Conservation (phyloP, 2,797 vertebrate species). For the Scolopax rusticola region DNA sequence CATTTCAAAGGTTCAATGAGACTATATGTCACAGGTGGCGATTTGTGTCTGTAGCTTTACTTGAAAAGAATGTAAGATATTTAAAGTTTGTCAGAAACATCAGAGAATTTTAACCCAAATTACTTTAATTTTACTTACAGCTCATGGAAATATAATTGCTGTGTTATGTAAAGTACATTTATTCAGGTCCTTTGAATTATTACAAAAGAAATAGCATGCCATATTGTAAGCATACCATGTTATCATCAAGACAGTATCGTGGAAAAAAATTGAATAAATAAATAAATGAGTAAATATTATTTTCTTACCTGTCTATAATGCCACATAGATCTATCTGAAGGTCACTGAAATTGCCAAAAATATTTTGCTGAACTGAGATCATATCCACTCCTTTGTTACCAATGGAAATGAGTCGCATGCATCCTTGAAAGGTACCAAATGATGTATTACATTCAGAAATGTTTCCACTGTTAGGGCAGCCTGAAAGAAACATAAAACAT, state of each 20-base stretch:
- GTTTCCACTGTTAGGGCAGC: constrained; percentile 82
- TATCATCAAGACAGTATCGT: not conserved
- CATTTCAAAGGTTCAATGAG: not conserved
- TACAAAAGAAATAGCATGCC: not conserved
- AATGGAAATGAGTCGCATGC: constrained; percentile 87
- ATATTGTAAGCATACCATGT: not conserved
- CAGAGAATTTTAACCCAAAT: not conserved
- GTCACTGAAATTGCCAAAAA: constrained; percentile 89
- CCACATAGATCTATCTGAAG: constrained; percentile 92
- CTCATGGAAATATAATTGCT: not conserved
- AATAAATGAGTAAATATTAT: not conserved
- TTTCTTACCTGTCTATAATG: constrained; percentile 90
- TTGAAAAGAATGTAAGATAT: not conserved
- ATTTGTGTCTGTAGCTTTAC: not conserved
- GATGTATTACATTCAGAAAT: constrained; percentile 82
- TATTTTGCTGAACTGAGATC: constrained; percentile 87
- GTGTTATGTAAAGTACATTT: not conserved
- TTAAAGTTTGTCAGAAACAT: not conserved
- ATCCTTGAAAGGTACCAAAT: constrained; percentile 88
- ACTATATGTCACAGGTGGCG: not conserved
- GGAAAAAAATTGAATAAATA: not conserved
- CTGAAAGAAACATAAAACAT: constrained; percentile 72
- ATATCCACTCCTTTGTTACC: constrained; percentile 82
- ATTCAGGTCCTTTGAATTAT: not conserved
- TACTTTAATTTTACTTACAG: not conserved